Percentiles rank a stretch among this genome's conserved stretches.
These are phyloP conservation scores for Sciaenops ocellatus DNA, from an alignment of 2,797 vertebrate genomes.

Conservation along the genomic window DNA sequence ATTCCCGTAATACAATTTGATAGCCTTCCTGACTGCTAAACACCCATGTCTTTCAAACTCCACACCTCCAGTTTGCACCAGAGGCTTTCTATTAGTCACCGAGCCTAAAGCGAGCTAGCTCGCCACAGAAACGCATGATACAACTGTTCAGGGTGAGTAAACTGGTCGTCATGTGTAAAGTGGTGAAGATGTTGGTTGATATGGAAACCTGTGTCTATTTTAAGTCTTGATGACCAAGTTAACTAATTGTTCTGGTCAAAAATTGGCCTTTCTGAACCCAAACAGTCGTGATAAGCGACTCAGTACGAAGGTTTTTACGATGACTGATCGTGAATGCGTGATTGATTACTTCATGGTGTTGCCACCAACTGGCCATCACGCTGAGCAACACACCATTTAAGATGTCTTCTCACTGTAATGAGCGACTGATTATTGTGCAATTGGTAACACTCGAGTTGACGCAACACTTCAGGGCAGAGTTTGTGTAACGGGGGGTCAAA, in stretches of 20 bases:
- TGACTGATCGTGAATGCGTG: background rate
- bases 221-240: background rate
- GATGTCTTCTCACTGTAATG: conserved; percentile 12
- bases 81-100: conserved; percentile 9
- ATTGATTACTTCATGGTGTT: background rate
- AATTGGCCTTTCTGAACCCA: background rate
- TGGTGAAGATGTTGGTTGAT: too few species aligned
- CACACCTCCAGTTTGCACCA: background rate
- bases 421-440: conserved; percentile 40
- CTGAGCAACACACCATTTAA: conserved; percentile 3
- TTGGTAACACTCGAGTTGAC: conserved; percentile 44
- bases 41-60: background rate
- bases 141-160: background rate
- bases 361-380: background rate
- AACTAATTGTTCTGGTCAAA: background rate
- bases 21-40: background rate
- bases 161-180: too few species aligned
- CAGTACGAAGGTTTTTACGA: background rate
- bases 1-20: conserved; percentile 3
- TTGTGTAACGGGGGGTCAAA: conserved; percentile 35
- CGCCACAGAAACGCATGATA: background rate
- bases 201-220: background rate
- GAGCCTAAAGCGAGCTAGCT: background rate
- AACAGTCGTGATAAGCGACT: background rate
- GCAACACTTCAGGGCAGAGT: conserved; percentile 29